Evolutionary conservation across 92 coral and sea anemone species (phyloP).

Genomic region (Paragorgia papillata): DNA sequence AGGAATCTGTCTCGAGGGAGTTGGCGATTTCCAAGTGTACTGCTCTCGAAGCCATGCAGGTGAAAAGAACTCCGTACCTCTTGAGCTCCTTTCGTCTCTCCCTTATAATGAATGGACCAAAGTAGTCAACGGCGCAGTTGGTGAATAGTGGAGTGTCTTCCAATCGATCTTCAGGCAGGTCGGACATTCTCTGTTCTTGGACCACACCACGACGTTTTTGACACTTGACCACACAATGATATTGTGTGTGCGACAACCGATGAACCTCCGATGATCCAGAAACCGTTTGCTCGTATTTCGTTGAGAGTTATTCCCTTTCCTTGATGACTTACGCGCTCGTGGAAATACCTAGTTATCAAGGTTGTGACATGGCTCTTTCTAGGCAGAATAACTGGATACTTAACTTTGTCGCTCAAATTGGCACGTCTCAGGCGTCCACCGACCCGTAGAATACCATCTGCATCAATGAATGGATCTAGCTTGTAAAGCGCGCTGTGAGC

Average conservation of each 20-base stretch:
- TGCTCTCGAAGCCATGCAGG: conserved; percentile 12
- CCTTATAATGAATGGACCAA: conserved; percentile 53
- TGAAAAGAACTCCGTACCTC: conserved; percentile 63
- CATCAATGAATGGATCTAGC: conserved; percentile 64
- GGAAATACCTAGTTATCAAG: conserved; percentile 49
- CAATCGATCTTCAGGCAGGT: conserved; percentile 58
- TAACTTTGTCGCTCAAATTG: conserved; percentile 24
- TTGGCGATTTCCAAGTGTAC: conserved; percentile 10
- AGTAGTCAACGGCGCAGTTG: too few relatives aligned
- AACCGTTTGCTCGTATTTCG: conserved; percentile 57
- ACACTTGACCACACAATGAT: conserved; percentile 49
- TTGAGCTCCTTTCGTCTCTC: conserved; percentile 61
- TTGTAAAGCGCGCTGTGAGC: conserved; percentile 40
- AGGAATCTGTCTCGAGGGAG: conserved; percentile 2
- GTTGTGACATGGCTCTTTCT: conserved; percentile 40
- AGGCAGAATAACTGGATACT: conserved; percentile 57
- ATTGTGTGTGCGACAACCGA: conserved; percentile 43
- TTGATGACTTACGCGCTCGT: conserved; percentile 53
- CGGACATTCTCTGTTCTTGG: conserved; percentile 57
- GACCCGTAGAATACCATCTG: conserved; percentile 57
- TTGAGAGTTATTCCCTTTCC: conserved; percentile 60
- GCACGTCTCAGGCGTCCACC: conserved; percentile 55
- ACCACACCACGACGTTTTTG: conserved; percentile 49
- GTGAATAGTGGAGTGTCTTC: conserved; percentile 59
- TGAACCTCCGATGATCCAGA: conserved; percentile 65